These are phyloP conservation scores for Adineta ricciae DNA, from an alignment of 2,888 invertebrate species.

Conservation along the genomic window DNA sequence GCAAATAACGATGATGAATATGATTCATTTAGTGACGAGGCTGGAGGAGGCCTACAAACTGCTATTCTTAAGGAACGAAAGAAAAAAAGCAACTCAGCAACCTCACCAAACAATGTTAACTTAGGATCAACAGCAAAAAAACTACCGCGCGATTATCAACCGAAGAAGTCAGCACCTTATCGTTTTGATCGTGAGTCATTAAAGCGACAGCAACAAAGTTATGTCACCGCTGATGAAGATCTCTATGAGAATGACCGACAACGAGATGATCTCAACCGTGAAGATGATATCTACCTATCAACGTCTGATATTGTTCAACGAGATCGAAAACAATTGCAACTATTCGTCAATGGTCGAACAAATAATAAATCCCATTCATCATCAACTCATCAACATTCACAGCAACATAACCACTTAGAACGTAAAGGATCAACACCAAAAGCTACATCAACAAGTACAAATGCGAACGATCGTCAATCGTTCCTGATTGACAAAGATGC, in stretches of 20 bases:
- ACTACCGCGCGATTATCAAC: background rate
- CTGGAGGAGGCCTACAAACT: background rate
- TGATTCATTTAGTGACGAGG: background rate
- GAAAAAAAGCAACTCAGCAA: background rate
- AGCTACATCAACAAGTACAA: background rate
- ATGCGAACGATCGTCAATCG: constrained; percentile 11
- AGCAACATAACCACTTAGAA: background rate
- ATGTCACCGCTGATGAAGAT: background rate
- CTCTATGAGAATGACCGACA: background rate
- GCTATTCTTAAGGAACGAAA: background rate
- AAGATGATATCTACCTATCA: constrained; percentile 15
- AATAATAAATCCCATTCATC: background rate
- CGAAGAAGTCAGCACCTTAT: background rate
- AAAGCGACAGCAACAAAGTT: background rate
- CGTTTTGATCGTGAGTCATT: background rate
- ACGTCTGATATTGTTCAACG: background rate
- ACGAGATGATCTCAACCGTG: background rate
- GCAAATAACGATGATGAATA: background rate
- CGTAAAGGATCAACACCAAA: background rate
- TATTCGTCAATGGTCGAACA: background rate
- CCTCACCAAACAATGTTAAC: too few relatives aligned
- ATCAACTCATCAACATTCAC: background rate
- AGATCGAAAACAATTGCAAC: constrained; percentile 16
- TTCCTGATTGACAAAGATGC: constrained; percentile 12
- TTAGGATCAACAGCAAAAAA: background rate